A percentile compares a stretch with the other conserved stretches of the same genome.
phyloP scores from a whole-genome alignment of 2,113 vertebrate species.

The Trogon melanurus region DNA sequence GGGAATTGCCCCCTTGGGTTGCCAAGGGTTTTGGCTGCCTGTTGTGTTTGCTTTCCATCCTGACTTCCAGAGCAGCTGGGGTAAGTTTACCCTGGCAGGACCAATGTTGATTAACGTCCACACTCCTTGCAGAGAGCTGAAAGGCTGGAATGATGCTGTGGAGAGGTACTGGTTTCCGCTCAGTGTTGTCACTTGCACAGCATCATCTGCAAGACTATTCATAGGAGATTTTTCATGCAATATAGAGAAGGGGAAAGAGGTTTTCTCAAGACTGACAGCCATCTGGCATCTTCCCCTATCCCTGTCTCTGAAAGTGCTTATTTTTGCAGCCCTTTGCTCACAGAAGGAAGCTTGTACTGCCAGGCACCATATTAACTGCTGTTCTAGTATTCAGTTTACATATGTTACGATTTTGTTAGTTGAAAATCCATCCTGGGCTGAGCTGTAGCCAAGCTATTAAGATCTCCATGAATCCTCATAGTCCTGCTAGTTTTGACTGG shows the following conservation, averaged over 20 bases:
- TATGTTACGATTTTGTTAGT: background rate
- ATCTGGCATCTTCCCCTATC: background rate
- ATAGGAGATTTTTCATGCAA: background rate
- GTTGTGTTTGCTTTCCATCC: background rate
- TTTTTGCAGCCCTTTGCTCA: constrained; percentile 17
- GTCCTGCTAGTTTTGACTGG: constrained; percentile 27
- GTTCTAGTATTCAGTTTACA: constrained; percentile 4
- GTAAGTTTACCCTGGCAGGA: background rate
- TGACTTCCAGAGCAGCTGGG: background rate
- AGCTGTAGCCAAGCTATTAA: background rate
- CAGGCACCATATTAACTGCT: background rate
- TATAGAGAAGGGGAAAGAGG: background rate
- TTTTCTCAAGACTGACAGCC: background rate
- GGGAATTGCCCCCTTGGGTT: background rate
- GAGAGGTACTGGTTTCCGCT: background rate
- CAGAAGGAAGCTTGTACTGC: background rate
- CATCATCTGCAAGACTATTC: background rate
- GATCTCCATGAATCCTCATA: background rate
- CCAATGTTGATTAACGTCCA: background rate
- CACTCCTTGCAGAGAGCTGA: background rate
- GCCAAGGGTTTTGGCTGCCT: accelerated
- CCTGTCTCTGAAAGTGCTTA: background rate
- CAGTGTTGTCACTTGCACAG: background rate
- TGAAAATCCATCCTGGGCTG: background rate
- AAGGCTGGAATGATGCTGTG: background rate